Base-by-base conservation (phyloP, 2,888 invertebrate species). In the Pelosia muscerda region DNA sequence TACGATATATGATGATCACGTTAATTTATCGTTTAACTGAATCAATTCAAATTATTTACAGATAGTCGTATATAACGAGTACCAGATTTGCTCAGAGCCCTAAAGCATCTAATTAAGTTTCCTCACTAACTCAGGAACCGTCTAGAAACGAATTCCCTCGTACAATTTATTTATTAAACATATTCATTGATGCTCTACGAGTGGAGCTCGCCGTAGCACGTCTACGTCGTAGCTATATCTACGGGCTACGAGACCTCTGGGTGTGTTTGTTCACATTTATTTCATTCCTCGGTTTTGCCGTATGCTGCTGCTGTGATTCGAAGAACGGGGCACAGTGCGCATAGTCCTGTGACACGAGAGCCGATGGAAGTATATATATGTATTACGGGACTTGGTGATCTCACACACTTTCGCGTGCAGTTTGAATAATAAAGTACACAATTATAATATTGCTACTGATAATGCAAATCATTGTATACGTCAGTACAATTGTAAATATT, bases 181-280 rank as follows among this genome's bases (percentile, higher is more conserved):
- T 23, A 69, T 60, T 38, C 60, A 49, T 25, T 64, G 64, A 70
- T 66, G 74, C 75, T 68, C 59, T 71, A 72, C 71, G 72, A 59
- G 62, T 64, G 71, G 67, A 72, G 65, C 66, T 64, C 63, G 68
- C 54, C 72, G 73, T 73, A 73, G 74, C 49, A 8, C 66, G 59
- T 69, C 74, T 73, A 70, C 76, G 22, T 0, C 71, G 79, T 79
- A 79, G 79, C 68, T 57, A 65, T 13, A 25, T 53, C 76, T 73
- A 69, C 72, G 61, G 19, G 73, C 77, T 81, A 81, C 81, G 75
- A 69, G 77, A 75, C 79, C 79, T 72, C 63, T 42, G 70, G 70
- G 72, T 77, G 53, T 65, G 62, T 25, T 57, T 31, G 11, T 53
- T 28, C 58, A 56, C 42, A 67, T 55, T 72, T 66, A 65, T 64